Evolutionary conservation across 2,888 invertebrate species (phyloP), one percentile per base, ranked within the genome.

Genomic region (Busseola fusca): DNA sequence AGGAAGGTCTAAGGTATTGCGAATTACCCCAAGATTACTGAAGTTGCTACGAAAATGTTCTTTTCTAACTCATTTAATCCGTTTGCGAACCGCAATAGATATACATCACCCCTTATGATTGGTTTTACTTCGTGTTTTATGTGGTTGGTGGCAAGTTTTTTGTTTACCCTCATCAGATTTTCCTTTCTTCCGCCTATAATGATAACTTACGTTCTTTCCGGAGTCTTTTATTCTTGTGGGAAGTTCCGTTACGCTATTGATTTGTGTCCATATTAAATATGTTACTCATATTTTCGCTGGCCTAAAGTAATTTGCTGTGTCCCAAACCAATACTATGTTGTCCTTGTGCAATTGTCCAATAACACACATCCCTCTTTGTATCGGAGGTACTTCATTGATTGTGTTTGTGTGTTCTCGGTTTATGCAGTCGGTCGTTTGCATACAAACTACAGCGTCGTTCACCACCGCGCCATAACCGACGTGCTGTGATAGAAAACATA

Each of bases 371-470:
- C 63, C 45, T 65, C 58, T 78, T 79, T 74, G 66, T 67, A 69
- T 70, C 57, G 34, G 62, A 77, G 69, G 69, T 76, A 73, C 48
- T 54, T 37, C 45, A 65, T 80, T 73, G 78, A 74, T 75, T 75
- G 64, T 78, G 74, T 62, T 62, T 78, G 81, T 78, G 82, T 80
- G 75, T 72, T 80, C 68, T 81, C 79, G 87, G 87, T 87, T 88
- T 90, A 88, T 89, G 87, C 87, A 87, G 83, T 80, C 82, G 73
- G 75, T 86, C 80, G 87, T 87, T 87, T 89, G 89, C 89, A 90
- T 90, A 89, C 86, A 87, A 85, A 89, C 86, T 83, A 81, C 82
- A 74, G 75, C 79, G 76, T 73, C 64, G 78, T 70, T 75, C 70
- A 64, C 69, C 67, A 76, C 76, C 64, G 66, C 76, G 79, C 65